Percentiles rank a stretch among this genome's conserved stretches.
These are phyloP conservation scores for Acanthococcus lagerstroemiae DNA, from an alignment of 2,888 invertebrate species.

Conservation along the genomic window DNA sequence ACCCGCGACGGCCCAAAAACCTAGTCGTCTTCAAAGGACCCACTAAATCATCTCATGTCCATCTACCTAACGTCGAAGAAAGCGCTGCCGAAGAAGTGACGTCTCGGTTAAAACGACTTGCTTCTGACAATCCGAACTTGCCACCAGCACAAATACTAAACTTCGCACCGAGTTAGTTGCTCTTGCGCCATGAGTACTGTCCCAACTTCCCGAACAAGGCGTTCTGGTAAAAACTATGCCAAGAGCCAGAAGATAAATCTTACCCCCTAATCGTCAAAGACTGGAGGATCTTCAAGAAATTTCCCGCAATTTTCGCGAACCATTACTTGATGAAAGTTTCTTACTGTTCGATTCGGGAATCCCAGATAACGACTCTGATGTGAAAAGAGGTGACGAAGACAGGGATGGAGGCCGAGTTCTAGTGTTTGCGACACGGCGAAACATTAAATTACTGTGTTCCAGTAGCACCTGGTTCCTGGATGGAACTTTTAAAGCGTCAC, in stretches of 20 bases:
- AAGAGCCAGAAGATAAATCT: background rate
- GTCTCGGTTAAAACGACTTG: background rate
- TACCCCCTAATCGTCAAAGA: background rate
- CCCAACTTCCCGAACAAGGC: background rate
- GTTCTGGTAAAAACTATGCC: background rate
- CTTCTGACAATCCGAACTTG: background rate
- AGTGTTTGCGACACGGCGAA: background rate
- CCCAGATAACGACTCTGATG: background rate
- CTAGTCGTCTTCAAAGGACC: no score
- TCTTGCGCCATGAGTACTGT: background rate
- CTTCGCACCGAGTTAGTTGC: background rate
- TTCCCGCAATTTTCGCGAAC: background rate
- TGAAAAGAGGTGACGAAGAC: background rate
- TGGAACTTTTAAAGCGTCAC: background rate
- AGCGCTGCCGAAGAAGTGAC: background rate
- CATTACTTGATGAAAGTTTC: background rate
- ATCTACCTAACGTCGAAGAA: no score
- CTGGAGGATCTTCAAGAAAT: background rate
- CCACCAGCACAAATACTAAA: background rate
- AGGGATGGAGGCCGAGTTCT: background rate
- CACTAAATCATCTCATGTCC: no score
- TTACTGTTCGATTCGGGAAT: background rate
- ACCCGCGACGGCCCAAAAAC: no score
- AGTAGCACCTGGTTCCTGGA: background rate
- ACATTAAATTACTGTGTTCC: background rate